Evolutionary conservation across 2,113 vertebrate species (phyloP), one percentile per base, ranked within the genome.

Genomic region (Hoplias malabaricus): DNA sequence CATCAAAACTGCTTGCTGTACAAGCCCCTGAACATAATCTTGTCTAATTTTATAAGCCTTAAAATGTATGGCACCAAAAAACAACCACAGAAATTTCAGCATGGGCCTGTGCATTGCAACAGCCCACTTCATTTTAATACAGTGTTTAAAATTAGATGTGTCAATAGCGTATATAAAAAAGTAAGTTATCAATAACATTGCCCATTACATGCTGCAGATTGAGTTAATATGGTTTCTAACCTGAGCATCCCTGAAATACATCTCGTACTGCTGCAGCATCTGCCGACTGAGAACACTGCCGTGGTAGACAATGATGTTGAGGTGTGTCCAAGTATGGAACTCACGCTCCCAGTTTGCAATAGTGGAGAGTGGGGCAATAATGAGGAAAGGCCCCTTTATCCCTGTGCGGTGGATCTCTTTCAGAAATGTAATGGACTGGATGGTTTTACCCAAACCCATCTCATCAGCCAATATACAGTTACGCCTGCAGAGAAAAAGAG

Each of bases 391-490:
- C 4, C 93, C 92, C 81, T 90, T 93, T 80, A 99, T 96, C 75
- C 96, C 96, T 25, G 94, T 89, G 73, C 94, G 93, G 73, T 90
- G 85, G 81, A 99, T 97, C 90, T 98, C 98, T 19, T 96, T 93
- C 61, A 99, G 94, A 92, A 98, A 99, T 59, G 97, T 98, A 86
- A 99, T 98, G 67, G 97, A 98, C 84, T 99, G 98, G 88, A 99
- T 99, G 73, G 98, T 99, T 90, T 99, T 99, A 31, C 98, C 98
- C 79, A 99, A 94, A 84, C 97, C 97, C 98, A 99, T 99, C 92
- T 99, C 98, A 84, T 99, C 97, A 3, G 97, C 97, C 90, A 99
- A 94, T 91, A 99, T 99, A 90, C 98, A 99, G 91, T 99, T 99
- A 80, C 94, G 93, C 81, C 98, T 99, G 76, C 7, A 63, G n/a